phyloP scores from a whole-genome alignment of 1,140 invertebrate genomes.

The Spodoptera litura region DNA sequence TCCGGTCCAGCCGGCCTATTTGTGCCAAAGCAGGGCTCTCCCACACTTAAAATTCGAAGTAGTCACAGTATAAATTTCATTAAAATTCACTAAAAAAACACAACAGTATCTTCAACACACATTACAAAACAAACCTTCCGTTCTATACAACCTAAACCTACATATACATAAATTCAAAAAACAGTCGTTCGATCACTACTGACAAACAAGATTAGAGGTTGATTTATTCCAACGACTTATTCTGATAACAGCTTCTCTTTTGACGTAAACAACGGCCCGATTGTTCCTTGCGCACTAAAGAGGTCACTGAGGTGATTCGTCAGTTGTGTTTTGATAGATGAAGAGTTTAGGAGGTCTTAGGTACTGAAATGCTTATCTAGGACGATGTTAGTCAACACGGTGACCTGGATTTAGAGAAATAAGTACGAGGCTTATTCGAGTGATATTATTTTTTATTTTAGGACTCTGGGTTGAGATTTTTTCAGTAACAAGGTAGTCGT shows the following conservation, averaged over 20 bases:
- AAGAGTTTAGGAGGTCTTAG: not conserved
- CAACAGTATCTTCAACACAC: not conserved
- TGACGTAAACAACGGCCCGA: conserved; percentile 66
- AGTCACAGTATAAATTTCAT: too few relatives aligned
- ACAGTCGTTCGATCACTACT: conserved; percentile 61
- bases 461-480: not conserved
- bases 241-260: conserved; percentile 70
- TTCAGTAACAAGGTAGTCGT: too few relatives aligned
- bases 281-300: conserved; percentile 48
- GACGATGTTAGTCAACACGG: not conserved
- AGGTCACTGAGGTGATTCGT: conserved; percentile 38
- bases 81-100: too few relatives aligned
- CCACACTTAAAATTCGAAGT: too few relatives aligned
- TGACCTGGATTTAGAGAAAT: not conserved
- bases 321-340: conserved; percentile 48
- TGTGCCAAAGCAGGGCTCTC: too few relatives aligned
- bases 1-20: too few relatives aligned
- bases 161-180: conserved; percentile 49
- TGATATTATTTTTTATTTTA: not conserved
- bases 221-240: conserved; percentile 70
- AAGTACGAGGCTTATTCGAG: not conserved
- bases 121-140: not conserved
- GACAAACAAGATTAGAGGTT: conserved; percentile 69
- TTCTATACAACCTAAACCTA: conserved; percentile 8
- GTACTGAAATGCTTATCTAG: not conserved